Conservation (phyloP, 2,113 vertebrate species). For the Rhadina sibilatrix region DNA sequence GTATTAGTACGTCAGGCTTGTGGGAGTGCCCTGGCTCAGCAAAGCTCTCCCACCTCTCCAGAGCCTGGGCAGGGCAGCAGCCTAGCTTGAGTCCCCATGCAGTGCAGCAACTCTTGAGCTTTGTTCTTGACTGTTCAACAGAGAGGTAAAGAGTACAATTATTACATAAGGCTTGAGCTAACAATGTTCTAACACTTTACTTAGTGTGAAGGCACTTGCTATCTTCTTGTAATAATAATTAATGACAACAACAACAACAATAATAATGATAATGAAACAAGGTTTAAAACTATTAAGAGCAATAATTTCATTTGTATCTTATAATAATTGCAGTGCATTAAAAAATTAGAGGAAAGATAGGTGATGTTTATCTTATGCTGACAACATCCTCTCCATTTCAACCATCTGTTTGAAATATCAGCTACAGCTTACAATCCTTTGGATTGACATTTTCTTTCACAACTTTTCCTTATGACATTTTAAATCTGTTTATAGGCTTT, state of each 20-base stretch:
- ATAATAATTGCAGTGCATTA: neutral
- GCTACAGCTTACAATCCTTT: neutral
- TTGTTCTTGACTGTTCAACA: neutral
- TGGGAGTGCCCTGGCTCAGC: neutral
- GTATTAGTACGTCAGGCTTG: neutral
- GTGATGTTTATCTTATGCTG: neutral
- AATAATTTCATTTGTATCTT: neutral
- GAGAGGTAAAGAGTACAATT: neutral
- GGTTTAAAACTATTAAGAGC: neutral
- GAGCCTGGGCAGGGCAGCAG: neutral
- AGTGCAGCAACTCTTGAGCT: neutral
- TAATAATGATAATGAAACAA: neutral
- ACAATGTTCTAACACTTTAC: neutral
- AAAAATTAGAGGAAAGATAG: neutral
- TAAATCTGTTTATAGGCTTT: neutral
- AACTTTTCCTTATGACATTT: neutral
- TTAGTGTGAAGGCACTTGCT: neutral
- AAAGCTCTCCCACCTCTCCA: neutral
- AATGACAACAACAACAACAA: neutral
- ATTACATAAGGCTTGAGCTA: neutral
- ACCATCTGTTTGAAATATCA: neutral
- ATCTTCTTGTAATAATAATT: neutral
- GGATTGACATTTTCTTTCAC: neutral
- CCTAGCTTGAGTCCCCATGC: accelerated
- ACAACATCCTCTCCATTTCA: neutral